Evolutionary conservation across 1,140 invertebrate genomes (phyloP).

Genomic region (Drosophila ogumai): DNA sequence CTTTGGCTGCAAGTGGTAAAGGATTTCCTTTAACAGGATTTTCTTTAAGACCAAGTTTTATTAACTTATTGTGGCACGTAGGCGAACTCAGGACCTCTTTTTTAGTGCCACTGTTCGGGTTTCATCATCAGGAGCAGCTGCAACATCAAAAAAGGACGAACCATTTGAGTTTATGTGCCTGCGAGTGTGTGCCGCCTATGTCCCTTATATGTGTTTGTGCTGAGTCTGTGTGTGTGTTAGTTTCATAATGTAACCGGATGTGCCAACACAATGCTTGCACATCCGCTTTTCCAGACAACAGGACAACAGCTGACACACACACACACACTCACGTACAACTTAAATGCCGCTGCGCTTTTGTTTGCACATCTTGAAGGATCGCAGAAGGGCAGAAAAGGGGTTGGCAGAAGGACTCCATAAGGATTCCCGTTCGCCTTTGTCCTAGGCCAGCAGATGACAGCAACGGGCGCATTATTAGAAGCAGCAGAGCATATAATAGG

Average conservation of each 20-base stretch:
- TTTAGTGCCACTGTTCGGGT: conserved; percentile 38
- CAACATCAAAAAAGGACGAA: conserved; percentile 51
- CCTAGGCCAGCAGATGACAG: conserved; percentile 68
- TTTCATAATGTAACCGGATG: conserved; percentile 83
- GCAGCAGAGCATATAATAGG: conserved; percentile 81
- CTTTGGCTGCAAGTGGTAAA: background rate
- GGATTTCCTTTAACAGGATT: background rate
- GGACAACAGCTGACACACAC: conserved; percentile 79
- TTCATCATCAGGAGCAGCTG: conserved; percentile 67
- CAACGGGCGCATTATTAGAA: conserved; percentile 80
- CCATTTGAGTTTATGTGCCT: conserved; percentile 73
- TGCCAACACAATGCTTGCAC: conserved; percentile 83
- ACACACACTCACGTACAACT: conserved; percentile 24
- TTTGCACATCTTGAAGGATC: conserved; percentile 69
- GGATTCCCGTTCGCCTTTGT: conserved; percentile 48
- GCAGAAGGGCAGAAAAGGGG: conserved; percentile 15
- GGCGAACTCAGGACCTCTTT: background rate
- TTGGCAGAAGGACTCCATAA: conserved; percentile 20
- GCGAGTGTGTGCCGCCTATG: conserved; percentile 13
- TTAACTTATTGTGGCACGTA: conserved; percentile 21
- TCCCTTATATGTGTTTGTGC: conserved; percentile 13
- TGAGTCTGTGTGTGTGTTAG: conserved; percentile 58
- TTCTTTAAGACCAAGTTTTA: conserved; percentile 12
- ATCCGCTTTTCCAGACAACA: conserved; percentile 77
- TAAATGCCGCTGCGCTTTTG: conserved; percentile 75